Base-by-base conservation (phyloP, 2,797 vertebrate species). In the Myoxocephalus aenaeus region DNA sequence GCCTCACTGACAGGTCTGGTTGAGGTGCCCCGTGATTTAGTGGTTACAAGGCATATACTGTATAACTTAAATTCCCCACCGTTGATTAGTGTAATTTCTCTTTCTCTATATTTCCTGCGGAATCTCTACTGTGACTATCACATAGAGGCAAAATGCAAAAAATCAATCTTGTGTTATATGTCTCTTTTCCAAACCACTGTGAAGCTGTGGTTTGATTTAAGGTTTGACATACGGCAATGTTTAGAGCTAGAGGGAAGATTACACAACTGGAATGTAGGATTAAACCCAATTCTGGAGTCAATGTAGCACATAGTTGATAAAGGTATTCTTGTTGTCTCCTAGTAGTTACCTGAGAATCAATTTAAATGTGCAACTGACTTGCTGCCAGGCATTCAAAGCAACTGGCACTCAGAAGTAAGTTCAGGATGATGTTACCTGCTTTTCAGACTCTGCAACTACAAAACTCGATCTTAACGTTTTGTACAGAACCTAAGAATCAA, bases 401-500 rank as follows among this genome's bases (percentile, higher is more conserved):
- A 51, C 20, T 13, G 34, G 34, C 7, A 34, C 42, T 48, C 46
- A 48, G 7, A 20, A 48, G 46, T 50, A 50, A 50, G 18, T 46
- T 46, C 44, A 46, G 6, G 44, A 18, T 46, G 15, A 18, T 44
- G 42, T 17, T 44, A 17, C 42, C 17, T 15, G 29, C 25, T 72
- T 42, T 34, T 72, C 27, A 51, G 46, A 71, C 15, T 62, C 18
- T 34, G 14, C 1, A 57, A 22, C n/a, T 46, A n/a, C 27, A 70
- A 22, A 34, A 73, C 58, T 9, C 1, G 7, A 25, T 65, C 2
- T 27, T n/a, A 71, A 56, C 13, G 13, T 20, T 80, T 76, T 53
- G 25, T n/a, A 34, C 42, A 64, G 7, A 64, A 77, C 58, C 36
- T 1, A 38, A 44, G 27, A 72, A 65, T 57, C 40, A 78, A 71